Base-by-base conservation (phyloP, 2,797 vertebrate genomes). In the Cottoperca gobio region DNA sequence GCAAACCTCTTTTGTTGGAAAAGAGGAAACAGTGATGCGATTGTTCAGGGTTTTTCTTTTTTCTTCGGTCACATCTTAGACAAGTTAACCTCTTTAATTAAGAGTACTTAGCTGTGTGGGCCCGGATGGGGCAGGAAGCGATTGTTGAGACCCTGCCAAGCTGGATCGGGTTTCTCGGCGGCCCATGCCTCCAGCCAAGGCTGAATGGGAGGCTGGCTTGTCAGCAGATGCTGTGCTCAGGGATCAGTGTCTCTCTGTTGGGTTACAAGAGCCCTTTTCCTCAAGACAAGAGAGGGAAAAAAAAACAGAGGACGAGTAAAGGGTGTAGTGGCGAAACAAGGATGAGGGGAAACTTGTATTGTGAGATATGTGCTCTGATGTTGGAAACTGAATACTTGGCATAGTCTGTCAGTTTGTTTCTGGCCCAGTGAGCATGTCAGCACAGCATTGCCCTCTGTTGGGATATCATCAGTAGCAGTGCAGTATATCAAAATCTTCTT, bases 201-300 rank as follows among this genome's bases (percentile, higher is more conserved):
- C 85, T 93, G 90, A 95, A 95, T 93, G 89, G 95, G 93, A 95
- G 92, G 83, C 91, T 93, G 89, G 84, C 90, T 95, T 96, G 93
- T 95, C 95, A 97, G 90, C 92, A 96, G 96, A 95, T 93, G 91
- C 95, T 95, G 87, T 93, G 91, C 92, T 92, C 87, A 77, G 88
- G 92, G 94, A 95, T 95, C 92, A 91, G 90, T 94, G 90, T 85
- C 88, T 92, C 84, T 85, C 86, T 95, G 90, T 90, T 90, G 79
- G 86, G 89, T 82, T 86, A 94, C 91, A 92, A 90, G 92, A 92
- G 91, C 86, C 70, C 88, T 86, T 91, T 91, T 85, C 90, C 93
- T 88, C 87, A 86, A 92, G 93, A 93, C 92, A 90, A 91, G 89
- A 88, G 88, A 86, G 64, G 17, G 23, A 46, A 6, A 60, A 76